Percentiles rank a stretch among this genome's conserved stretches.
These are phyloP conservation scores for Meteorus colon DNA, from an alignment of 2,888 invertebrate genomes.

Conservation along the genomic window DNA sequence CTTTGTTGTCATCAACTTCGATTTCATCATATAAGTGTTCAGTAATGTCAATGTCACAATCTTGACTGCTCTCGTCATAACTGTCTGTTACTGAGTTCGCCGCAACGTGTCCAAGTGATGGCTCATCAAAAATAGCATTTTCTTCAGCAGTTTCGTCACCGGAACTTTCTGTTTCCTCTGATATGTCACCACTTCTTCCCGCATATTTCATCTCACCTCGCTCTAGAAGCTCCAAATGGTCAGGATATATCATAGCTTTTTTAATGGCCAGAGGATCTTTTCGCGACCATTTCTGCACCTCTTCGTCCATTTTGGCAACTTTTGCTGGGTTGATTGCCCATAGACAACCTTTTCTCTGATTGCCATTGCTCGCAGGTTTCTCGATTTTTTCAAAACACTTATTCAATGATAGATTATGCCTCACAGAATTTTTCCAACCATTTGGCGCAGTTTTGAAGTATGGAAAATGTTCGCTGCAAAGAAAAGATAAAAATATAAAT, in stretches of 20 bases:
- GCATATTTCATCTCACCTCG: conserved; percentile 91
- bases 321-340: conserved; percentile 98
- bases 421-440: conserved; percentile 99
- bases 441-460: conserved; percentile 98
- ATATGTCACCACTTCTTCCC: conserved; percentile 78
- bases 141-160: conserved; percentile 75
- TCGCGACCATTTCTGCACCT: conserved; percentile 97
- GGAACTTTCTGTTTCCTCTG: conserved; percentile 81
- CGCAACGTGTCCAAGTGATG: conserved; percentile 69
- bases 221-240: conserved; percentile 87
- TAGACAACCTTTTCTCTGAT: conserved; percentile 90
- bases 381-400: conserved; percentile 99
- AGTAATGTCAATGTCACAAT: conserved; percentile 75
- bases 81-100: conserved; percentile 72
- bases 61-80: conserved; percentile 70
- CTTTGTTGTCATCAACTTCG: conserved; percentile 81
- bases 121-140: conserved; percentile 68
- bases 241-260: conserved; percentile 95
- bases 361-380: conserved; percentile 90
- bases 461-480: conserved; percentile 94
- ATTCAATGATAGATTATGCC: conserved; percentile 97
- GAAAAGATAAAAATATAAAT: conserved; percentile 46
- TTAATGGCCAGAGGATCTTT: conserved; percentile 95
- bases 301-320: conserved; percentile 97
- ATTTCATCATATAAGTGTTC: conserved; percentile 84